Percentiles rank a stretch among this genome's conserved stretches.
phyloP scores from a whole-genome alignment of 2,797 vertebrate genomes.

The Typhlichthys subterraneus region DNA sequence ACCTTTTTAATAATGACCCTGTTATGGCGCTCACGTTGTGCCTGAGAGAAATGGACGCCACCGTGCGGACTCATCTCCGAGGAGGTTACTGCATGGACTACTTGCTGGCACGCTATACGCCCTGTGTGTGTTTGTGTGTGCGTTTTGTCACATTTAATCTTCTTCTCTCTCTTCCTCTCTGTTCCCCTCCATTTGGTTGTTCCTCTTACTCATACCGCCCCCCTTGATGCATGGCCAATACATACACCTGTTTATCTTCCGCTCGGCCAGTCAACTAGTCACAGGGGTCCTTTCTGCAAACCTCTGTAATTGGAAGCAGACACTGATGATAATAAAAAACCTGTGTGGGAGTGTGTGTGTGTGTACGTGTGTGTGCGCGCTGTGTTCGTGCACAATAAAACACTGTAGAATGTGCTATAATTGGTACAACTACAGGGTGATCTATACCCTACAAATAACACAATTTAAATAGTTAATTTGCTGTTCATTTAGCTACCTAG shows the following conservation, averaged over 20 bases:
- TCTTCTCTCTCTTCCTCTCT: conserved; percentile 12
- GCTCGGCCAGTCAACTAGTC: conserved; percentile 64
- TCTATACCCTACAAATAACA: background rate
- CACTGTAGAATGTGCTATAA: conserved; percentile 11
- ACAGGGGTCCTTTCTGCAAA: conserved; percentile 55
- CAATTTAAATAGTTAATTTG: conserved; percentile 15
- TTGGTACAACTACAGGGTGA: conserved; percentile 16
- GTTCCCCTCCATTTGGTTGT: conserved; percentile 15
- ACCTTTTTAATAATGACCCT: conserved; percentile 73
- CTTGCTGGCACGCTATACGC: conserved; percentile 32
- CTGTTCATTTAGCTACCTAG: background rate
- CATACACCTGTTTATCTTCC: conserved; percentile 75
- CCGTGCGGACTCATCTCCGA: conserved; percentile 53
- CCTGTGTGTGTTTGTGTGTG: conserved; percentile 35
- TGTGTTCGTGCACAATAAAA: conserved; percentile 17
- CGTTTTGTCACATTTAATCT: conserved; percentile 16
- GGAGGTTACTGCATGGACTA: conserved; percentile 41
- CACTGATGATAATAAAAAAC: conserved; percentile 55
- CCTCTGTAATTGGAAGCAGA: conserved; percentile 72
- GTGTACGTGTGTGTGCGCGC: background rate
- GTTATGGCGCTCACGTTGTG: conserved; percentile 67
- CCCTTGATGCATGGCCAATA: conserved; percentile 68
- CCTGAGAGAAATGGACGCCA: conserved; percentile 70
- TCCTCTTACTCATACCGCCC: conserved; percentile 48
- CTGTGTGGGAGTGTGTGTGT: conserved; percentile 17